These are phyloP conservation scores for Microtus pennsylvanicus DNA, from an alignment of 2,113 vertebrate genomes.

Conservation along the genomic window DNA sequence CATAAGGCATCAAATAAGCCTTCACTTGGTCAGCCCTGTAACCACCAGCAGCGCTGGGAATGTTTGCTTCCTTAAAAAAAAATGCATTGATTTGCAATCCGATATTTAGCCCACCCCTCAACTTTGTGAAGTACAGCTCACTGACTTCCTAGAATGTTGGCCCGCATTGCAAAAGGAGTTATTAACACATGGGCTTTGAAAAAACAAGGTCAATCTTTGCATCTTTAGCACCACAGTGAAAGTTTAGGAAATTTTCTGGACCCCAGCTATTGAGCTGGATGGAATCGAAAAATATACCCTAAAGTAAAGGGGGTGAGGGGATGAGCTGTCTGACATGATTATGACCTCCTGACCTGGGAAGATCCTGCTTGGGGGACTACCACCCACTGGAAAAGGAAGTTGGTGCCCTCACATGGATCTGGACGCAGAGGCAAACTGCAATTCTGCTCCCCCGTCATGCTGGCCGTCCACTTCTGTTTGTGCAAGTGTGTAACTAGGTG, in stretches of 20 bases:
- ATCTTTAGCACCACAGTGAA: background rate
- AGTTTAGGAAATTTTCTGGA: background rate
- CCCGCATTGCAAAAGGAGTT: background rate
- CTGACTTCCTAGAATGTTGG: background rate
- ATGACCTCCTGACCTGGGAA: too few relatives aligned
- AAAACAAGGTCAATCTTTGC: background rate
- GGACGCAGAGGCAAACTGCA: background rate
- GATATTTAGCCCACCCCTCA: background rate
- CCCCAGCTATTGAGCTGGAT: background rate
- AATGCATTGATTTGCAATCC: background rate
- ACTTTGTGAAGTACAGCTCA: background rate
- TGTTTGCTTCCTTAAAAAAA: background rate
- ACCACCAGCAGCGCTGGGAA: background rate
- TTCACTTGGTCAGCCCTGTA: background rate
- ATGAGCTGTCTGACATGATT: accelerated
- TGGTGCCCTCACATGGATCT: accelerated
- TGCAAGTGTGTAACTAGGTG: background rate
- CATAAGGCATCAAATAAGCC: background rate
- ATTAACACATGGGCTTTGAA: background rate
- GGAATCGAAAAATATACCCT: background rate
- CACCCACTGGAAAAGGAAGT: background rate
- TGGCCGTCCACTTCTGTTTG: background rate
- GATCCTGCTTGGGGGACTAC: accelerated
- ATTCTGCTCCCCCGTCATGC: background rate
- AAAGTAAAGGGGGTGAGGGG: background rate